Evolutionary conservation across 2,797 vertebrate genomes (phyloP), one percentile per base, ranked within the genome.

Genomic region (Labroides dimidiatus): DNA sequence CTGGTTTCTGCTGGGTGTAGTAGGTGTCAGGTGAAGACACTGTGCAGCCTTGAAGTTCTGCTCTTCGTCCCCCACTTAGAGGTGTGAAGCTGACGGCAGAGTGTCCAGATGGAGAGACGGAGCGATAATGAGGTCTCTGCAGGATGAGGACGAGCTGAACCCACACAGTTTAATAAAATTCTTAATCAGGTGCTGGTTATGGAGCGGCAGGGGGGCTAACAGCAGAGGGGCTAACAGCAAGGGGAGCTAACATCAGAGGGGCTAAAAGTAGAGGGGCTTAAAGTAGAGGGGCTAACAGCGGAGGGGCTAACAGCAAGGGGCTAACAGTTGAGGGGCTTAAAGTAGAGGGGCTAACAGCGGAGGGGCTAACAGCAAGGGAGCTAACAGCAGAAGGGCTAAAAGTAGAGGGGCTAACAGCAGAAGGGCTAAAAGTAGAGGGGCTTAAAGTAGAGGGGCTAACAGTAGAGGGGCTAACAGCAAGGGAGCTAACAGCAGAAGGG

Each of bases 51-150:
- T 66, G 47, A 51, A 67, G 42, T 64, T 69, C 64, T 3, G 33
- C 13, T 79, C 78, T 69, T n/a, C n/a, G 72, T 69, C 17, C 53
- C 47, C 50, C 73, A 77, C 84, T 82, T 85, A 84, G 84, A 58
- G 58, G 59, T 41, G 21, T 39, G 66, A 62, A 14, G 74, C 60
- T 75, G 77, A 86, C 64, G 78, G 82, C 69, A 84, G 23, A 42
- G 70, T 69, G 85, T 71, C 84, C 76, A 75, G 54, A 65, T 60
- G 56, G 72, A 68, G 50, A 48, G 33, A 91, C 55, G 72, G 82
- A 70, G 58, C 72, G 75, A 88, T 90, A 92, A 91, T 54, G 39
- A 91, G 86, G 73, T 78, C 59, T 81, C 68, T 69, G 65, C 76
- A 63, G 82, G 72, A 79, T 70, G 67, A 61, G 77, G 69, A 78